phyloP scores from a whole-genome alignment of 2,888 invertebrate genomes.

The Anaspis maculata region DNA sequence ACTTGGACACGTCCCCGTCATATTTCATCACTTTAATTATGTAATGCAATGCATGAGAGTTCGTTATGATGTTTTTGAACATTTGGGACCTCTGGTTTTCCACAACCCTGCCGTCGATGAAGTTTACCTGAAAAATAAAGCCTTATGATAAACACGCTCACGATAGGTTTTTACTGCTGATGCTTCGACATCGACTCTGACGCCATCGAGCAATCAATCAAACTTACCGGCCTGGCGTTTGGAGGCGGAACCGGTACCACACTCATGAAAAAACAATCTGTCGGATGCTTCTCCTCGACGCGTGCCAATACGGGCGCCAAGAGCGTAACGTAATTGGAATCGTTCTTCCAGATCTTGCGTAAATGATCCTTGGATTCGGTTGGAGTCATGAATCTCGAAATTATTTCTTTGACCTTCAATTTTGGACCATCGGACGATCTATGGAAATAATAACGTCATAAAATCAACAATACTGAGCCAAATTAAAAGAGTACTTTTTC shows the following conservation, averaged over 20 bases:
- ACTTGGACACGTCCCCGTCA: slow-evolving; percentile 39
- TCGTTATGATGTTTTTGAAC: slow-evolving; percentile 61
- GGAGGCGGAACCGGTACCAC: slow-evolving; percentile 80
- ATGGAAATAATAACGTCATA: too few relatives aligned
- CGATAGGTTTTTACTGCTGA: too few relatives aligned
- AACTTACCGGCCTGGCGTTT: slow-evolving; percentile 66
- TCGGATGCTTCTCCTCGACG: slow-evolving; percentile 49
- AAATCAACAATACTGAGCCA: too few relatives aligned
- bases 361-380: slow-evolving; percentile 32
- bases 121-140: slow-evolving; percentile 42
- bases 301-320: too few relatives aligned
- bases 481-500: too few relatives aligned
- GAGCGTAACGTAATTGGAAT: too few relatives aligned
- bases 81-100: slow-evolving; percentile 72
- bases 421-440: too few relatives aligned
- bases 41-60: slow-evolving; percentile 55
- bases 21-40: slow-evolving; percentile 56
- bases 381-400: slow-evolving; percentile 34
- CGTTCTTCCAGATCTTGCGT: slow-evolving; percentile 61
- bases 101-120: slow-evolving; percentile 53
- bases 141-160: too few relatives aligned
- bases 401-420: too few relatives aligned
- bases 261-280: slow-evolving; percentile 82
- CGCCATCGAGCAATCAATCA: background rate
- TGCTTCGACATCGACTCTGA: background rate